phyloP scores from a whole-genome alignment of 2,888 invertebrate genomes.

The Polydrusus tereticollis region DNA sequence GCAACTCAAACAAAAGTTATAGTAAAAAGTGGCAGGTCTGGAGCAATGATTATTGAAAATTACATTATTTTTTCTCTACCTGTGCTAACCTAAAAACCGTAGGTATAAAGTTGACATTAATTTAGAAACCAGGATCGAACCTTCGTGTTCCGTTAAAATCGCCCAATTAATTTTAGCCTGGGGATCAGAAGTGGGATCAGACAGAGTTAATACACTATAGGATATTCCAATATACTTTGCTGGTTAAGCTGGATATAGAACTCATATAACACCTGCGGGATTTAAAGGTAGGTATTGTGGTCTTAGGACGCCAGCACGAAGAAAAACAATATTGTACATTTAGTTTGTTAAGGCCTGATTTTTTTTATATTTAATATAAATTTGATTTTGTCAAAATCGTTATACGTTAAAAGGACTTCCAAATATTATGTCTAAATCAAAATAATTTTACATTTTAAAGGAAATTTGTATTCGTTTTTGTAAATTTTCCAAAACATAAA shows the following conservation, averaged over 20 bases:
- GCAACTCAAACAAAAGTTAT: no score
- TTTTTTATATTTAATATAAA: no score
- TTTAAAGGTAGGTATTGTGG: constrained; percentile 5
- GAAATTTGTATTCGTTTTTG: constrained; percentile 5
- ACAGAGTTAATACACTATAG: constrained; percentile 59
- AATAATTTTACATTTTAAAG: background rate
- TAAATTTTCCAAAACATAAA: constrained; percentile 1
- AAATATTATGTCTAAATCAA: no score
- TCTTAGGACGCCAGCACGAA: background rate
- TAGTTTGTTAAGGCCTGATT: no score
- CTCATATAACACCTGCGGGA: constrained; percentile 58
- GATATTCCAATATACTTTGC: constrained; percentile 59
- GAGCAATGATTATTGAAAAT: no score
- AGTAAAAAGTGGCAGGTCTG: no score
- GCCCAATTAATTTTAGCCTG: constrained; percentile 62
- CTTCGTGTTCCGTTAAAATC: constrained; percentile 62
- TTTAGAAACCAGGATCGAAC: constrained; percentile 60
- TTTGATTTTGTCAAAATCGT: no score
- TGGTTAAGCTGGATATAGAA: constrained; percentile 53
- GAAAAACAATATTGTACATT: no score
- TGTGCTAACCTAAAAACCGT: no score
- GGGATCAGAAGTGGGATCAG: constrained; percentile 53
- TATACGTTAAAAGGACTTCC: no score
- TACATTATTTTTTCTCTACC: no score
- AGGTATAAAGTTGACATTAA: constrained; percentile 56